A percentile compares a stretch with the other conserved stretches of the same genome.
Evolutionary conservation across 1,140 invertebrate species (phyloP).

Genomic region (Pogonomyrmex californicus): DNA sequence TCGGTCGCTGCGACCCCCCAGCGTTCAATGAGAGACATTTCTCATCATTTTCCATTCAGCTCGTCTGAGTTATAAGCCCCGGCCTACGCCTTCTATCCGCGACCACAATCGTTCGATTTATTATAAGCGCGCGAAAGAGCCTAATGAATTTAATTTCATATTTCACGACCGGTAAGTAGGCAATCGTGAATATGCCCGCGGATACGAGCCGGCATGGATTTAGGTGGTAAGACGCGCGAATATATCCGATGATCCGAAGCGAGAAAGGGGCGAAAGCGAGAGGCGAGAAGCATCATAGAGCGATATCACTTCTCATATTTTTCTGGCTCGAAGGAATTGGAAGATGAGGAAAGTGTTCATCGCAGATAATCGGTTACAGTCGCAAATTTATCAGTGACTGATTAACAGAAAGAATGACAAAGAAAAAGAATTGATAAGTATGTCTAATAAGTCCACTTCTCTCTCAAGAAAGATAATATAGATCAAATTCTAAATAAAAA

Average conservation of each 20-base stretch:
- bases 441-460: not conserved
- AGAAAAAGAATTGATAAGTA: not conserved
- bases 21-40: slow-evolving; percentile 86
- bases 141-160: slow-evolving; percentile 87
- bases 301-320: slow-evolving; percentile 29
- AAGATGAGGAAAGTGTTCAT: not conserved
- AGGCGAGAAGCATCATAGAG: slow-evolving; percentile 13
- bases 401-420: not conserved
- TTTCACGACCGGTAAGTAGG: slow-evolving; percentile 85
- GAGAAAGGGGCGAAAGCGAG: slow-evolving; percentile 36
- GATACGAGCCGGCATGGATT: slow-evolving; percentile 71
- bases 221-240: slow-evolving; percentile 67
- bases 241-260: slow-evolving; percentile 52
- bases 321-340: not conserved
- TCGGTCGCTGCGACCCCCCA: slow-evolving; percentile 81
- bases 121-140: slow-evolving; percentile 82
- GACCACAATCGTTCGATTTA: slow-evolving; percentile 86
- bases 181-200: slow-evolving; percentile 77
- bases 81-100: slow-evolving; percentile 77
- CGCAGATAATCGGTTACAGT: not conserved
- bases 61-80: slow-evolving; percentile 84
- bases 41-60: slow-evolving; percentile 86
- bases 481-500: not conserved
- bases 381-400: not conserved
- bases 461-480: not conserved